Evolutionary conservation across 2,888 invertebrate genomes (phyloP).

Genomic region (Esperia sulphurella): DNA sequence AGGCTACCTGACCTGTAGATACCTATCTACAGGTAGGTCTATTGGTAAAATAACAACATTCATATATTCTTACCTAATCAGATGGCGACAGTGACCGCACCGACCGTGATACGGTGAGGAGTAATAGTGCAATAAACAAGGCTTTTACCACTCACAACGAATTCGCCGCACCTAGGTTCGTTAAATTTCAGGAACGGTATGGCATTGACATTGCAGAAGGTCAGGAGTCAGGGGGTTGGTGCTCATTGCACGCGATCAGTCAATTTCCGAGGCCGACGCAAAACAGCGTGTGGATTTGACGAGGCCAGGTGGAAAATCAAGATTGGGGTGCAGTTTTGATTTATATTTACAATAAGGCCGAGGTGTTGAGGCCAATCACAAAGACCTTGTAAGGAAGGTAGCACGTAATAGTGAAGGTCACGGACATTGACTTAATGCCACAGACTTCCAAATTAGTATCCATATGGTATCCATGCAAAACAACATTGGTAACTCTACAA

Average conservation of each 20-base stretch:
- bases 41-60: too few species aligned
- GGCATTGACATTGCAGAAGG: conserved; percentile 56
- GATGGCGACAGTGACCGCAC: too few species aligned
- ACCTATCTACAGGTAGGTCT: too few species aligned
- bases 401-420: too few species aligned
- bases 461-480: too few species aligned
- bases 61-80: too few species aligned
- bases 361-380: not conserved
- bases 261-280: conserved; percentile 42
- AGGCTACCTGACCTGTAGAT: too few species aligned
- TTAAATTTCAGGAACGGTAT: conserved; percentile 28
- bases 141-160: conserved; percentile 10
- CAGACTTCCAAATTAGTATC: too few species aligned
- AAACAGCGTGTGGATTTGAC: not conserved
- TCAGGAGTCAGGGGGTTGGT: conserved; percentile 28
- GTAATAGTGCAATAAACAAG: conserved; percentile 7
- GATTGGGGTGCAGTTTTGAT: conserved; percentile 15
- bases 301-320: conserved; percentile 12
- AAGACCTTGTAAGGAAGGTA: not conserved
- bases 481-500: too few species aligned
- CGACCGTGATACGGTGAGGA: conserved; percentile 1
- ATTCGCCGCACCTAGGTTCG: conserved; percentile 13
- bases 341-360: not conserved
- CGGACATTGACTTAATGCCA: too few species aligned
- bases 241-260: conserved; percentile 51